A percentile compares a stretch with the other conserved stretches of the same genome.
Evolutionary conservation across 2,888 invertebrate species (phyloP).

Genomic region (Trissonchulus sp.): DNA sequence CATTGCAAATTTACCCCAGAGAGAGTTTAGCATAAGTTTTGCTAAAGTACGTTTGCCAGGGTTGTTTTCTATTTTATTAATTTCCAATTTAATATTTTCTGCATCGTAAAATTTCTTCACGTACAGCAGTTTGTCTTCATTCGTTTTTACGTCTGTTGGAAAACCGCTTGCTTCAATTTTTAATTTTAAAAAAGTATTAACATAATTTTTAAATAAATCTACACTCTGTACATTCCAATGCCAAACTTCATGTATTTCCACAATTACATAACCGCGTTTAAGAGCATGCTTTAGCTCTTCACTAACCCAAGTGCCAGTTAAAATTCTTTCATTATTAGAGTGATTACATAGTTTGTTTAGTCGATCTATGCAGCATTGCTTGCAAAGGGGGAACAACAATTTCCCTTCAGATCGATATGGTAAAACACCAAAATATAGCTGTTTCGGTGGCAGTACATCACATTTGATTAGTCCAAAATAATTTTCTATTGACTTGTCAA

Average conservation of each 20-base stretch:
- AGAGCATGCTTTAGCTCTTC: slow-evolving; percentile 38
- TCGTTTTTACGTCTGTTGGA: slow-evolving; percentile 38
- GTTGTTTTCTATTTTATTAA: slow-evolving; percentile 26
- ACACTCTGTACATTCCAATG: slow-evolving; percentile 36
- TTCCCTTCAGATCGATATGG: slow-evolving; percentile 40
- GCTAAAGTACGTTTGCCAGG: not conserved
- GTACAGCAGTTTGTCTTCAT: slow-evolving; percentile 39
- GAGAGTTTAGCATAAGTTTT: slow-evolving; percentile 35
- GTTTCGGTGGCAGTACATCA: slow-evolving; percentile 7
- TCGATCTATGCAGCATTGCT: slow-evolving; percentile 37
- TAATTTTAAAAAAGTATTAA: not conserved
- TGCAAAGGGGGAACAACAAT: slow-evolving; percentile 43
- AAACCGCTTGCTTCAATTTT: slow-evolving; percentile 34
- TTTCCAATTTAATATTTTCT: slow-evolving; percentile 39
- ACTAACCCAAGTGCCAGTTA: slow-evolving; percentile 29
- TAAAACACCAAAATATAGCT: slow-evolving; percentile 30
- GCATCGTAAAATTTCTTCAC: slow-evolving; percentile 36
- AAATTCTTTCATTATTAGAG: not conserved
- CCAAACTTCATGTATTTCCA: slow-evolving; percentile 42
- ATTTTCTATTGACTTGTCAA: not conserved
- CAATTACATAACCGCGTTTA: slow-evolving; percentile 26
- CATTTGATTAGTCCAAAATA: slow-evolving; percentile 23
- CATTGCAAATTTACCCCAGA: slow-evolving; percentile 39
- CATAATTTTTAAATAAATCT: not conserved
- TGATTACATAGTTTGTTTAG: slow-evolving; percentile 28